Evolutionary conservation across 2,797 vertebrate species (phyloP).

Genomic region (Malurus leucopterus): DNA sequence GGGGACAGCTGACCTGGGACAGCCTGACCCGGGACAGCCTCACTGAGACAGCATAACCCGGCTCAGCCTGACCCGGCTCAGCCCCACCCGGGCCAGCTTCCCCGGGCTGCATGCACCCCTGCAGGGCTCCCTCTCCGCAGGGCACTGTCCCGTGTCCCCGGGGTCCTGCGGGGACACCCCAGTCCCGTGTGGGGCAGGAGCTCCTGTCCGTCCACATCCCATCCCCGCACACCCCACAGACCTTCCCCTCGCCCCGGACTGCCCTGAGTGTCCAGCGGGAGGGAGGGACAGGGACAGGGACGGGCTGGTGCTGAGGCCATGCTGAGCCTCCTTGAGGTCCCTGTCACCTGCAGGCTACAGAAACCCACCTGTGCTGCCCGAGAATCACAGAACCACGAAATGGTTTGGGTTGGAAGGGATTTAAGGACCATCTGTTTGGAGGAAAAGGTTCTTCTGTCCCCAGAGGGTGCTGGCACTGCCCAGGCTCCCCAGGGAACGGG

Average conservation of each 20-base stretch:
- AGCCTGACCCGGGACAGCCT: too few relatives aligned
- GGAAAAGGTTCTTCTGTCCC: not conserved
- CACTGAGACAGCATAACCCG: not conserved
- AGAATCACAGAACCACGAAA: not conserved
- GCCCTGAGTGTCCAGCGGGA: rapidly evolving
- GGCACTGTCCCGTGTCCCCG: not conserved
- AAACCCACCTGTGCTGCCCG: rapidly evolving
- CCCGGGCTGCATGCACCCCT: not conserved
- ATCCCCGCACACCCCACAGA: rapidly evolving
- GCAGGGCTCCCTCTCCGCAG: not conserved
- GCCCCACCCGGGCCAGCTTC: too few relatives aligned
- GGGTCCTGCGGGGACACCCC: rapidly evolving
- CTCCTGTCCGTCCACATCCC: rapidly evolving
- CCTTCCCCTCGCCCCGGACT: not conserved
- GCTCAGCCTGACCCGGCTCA: not conserved
- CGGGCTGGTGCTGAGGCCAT: not conserved
- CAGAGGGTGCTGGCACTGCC: not conserved
- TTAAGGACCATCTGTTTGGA: not conserved
- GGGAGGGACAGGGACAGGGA: not conserved
- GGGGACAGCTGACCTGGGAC: too few relatives aligned
- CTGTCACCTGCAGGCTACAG: not conserved
- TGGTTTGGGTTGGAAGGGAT: not conserved
- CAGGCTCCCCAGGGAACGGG: not conserved
- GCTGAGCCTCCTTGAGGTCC: not conserved
- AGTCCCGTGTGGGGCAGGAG: rapidly evolving